Evolutionary conservation across 1,140 invertebrate genomes (phyloP).

Genomic region (Antheraea mylitta): DNA sequence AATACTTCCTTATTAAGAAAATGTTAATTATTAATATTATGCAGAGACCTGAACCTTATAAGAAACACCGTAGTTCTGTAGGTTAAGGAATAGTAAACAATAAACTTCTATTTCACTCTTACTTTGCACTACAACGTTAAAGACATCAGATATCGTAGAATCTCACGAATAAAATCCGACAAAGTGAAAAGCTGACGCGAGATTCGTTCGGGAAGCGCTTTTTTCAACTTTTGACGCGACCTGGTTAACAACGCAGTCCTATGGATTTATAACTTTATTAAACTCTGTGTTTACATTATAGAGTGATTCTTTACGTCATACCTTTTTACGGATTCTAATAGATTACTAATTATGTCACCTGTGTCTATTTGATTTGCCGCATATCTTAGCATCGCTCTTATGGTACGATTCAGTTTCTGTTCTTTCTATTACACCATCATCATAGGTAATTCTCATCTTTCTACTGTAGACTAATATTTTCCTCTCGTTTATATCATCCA

Average conservation of each 20-base stretch:
- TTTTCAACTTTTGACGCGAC: background rate
- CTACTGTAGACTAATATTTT: too few species aligned
- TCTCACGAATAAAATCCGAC: conserved; percentile 51
- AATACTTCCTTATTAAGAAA: too few species aligned
- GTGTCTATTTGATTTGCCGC: too few species aligned
- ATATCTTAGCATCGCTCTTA: too few species aligned
- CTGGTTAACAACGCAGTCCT: background rate
- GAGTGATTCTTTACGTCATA: background rate
- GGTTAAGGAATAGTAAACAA: background rate
- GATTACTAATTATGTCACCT: too few species aligned
- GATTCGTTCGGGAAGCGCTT: background rate
- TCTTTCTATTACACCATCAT: too few species aligned
- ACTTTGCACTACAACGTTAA: conserved; percentile 6
- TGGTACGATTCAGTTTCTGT: too few species aligned
- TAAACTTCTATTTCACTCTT: background rate
- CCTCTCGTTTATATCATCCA: too few species aligned
- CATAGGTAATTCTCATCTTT: too few species aligned
- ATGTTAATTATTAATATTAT: too few species aligned
- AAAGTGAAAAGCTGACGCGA: conserved; percentile 56
- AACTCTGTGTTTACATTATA: background rate
- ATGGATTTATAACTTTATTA: background rate
- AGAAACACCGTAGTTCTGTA: background rate
- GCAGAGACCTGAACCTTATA: too few species aligned
- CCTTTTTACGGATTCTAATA: too few species aligned
- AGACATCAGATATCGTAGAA: conserved; percentile 40